Evolutionary conservation across 2,888 invertebrate genomes (phyloP), one percentile per base, ranked within the genome.

Genomic region (Ephialtes manifestator): DNA sequence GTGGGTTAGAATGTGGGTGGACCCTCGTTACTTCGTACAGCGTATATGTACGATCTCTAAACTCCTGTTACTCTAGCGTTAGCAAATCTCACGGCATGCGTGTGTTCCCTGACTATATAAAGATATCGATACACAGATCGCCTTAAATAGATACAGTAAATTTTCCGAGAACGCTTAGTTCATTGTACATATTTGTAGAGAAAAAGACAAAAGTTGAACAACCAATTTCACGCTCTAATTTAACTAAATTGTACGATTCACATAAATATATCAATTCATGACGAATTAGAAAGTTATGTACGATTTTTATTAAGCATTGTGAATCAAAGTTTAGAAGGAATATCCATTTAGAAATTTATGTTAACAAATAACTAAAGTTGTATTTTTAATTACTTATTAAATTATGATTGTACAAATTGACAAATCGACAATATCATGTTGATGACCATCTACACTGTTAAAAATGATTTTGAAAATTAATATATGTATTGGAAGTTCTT

Each of bases 1-100:
- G 88, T 91, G 88, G 90, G 90, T 89, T 91, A 91, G 89, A 91
- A 90, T 91, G 92, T 90, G 91, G 91, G 92, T 90, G 92, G 90
- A 91, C 87, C 87, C 85, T 86, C 87, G 87, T 86, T 87, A 85
- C 86, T 86, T 15, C 10, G 11, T 65, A 10, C 11, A 65, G 2
- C 20, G 18, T 39, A 20, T 35, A n/a, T 39, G 28, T 65, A 39
- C 20, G 20, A 63, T 63, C 63, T 63, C 63, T 31, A 31, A 63
- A 63, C 35, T 63, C 35, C 35, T 63, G 63, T 35, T 35, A 63
- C n/a, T 63, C 63, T 35, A 5, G 35, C 35, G 35, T 31, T n/a
- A 35, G 28, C 31, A 28, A 58, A 58, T 58, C 28, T 24, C 24
- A 58, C 15, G 55, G 3, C 28, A 24, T 18, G 51, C 51, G 13